Conservation (phyloP, 2,888 invertebrate species). For the Amaurobius ferox region DNA sequence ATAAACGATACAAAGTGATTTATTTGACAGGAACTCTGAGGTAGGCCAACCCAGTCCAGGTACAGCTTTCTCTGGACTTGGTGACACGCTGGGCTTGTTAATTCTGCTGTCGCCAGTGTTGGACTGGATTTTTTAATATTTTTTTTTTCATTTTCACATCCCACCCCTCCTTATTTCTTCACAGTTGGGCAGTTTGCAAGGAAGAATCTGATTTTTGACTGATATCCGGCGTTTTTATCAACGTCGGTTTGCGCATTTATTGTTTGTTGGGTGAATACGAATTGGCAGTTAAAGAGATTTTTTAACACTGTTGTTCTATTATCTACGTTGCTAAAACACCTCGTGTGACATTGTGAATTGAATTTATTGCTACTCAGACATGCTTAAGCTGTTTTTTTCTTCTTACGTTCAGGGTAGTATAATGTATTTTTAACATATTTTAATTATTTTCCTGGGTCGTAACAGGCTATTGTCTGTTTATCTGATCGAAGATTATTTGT, state of each 20-base stretch:
- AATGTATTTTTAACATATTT: too few species aligned
- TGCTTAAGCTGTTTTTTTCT: too few species aligned
- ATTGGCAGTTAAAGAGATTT: background rate
- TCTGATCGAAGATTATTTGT: too few species aligned
- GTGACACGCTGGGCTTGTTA: constrained; percentile 67
- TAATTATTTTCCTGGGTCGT: too few species aligned
- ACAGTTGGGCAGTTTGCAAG: background rate
- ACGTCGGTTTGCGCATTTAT: background rate
- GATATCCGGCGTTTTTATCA: background rate
- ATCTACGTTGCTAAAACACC: too few species aligned
- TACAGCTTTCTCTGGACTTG: constrained; percentile 45
- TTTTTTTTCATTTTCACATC: background rate
- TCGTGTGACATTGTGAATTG: too few species aligned
- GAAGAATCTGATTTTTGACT: background rate
- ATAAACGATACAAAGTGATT: constrained; percentile 69
- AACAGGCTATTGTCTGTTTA: too few species aligned
- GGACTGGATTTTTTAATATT: background rate
- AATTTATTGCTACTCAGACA: too few species aligned
- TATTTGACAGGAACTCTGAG: constrained; percentile 43
- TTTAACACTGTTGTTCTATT: background rate
- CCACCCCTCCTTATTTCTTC: background rate
- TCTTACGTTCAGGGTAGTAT: too few species aligned
- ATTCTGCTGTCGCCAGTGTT: constrained; percentile 38
- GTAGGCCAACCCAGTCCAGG: constrained; percentile 22
- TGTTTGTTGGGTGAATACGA: background rate